A percentile compares a stretch with the other conserved stretches of the same genome.
Evolutionary conservation across 2,113 vertebrate genomes (phyloP).

Genomic region (Pyrgilauda ruficollis): DNA sequence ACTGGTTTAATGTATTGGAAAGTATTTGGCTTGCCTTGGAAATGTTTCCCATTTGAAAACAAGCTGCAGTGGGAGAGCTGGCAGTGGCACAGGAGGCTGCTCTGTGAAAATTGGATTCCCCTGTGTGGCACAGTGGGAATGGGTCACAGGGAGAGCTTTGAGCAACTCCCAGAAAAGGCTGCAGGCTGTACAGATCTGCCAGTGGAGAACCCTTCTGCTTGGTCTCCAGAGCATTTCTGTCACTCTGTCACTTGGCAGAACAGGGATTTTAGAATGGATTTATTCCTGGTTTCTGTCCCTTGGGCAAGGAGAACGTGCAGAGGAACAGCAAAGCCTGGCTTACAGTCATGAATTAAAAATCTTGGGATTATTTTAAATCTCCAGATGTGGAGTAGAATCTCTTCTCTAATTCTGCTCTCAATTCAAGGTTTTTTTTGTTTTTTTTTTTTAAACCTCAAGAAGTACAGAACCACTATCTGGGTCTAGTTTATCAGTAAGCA

Average conservation of each 20-base stretch:
- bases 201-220: neutral
- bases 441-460: neutral
- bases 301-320: neutral
- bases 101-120: neutral
- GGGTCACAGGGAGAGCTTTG: neutral
- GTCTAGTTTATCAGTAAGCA: neutral
- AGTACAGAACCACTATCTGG: neutral
- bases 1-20: neutral
- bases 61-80: conserved; percentile 27
- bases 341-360: neutral
- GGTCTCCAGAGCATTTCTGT: neutral
- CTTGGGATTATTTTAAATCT: neutral
- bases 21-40: conserved; percentile 7
- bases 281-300: neutral
- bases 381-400: neutral
- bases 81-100: neutral
- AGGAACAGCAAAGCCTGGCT: neutral
- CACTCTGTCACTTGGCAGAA: neutral
- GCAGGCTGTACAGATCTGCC: neutral
- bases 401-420: neutral
- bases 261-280: neutral
- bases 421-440: too few relatives aligned
- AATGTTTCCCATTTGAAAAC: conserved; percentile 2
- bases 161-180: neutral
- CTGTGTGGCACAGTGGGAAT: neutral